Conservation (phyloP, 1,140 invertebrate genomes). For the Drosophila miranda region DNA sequence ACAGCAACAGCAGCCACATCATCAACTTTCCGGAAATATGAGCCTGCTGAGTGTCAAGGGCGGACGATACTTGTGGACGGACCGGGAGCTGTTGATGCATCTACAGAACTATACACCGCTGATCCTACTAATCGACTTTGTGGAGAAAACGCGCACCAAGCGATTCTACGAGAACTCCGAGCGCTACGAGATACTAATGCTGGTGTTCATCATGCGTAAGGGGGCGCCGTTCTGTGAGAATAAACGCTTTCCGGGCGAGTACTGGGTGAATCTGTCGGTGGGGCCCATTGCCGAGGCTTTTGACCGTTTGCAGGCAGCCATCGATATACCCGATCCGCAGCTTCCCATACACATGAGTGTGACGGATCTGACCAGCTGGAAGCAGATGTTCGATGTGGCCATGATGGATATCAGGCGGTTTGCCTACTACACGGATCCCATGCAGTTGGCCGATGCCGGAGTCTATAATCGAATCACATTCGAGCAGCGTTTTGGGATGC, state of each 20-base stretch:
- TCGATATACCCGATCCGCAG: constrained; percentile 79
- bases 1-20: constrained; percentile 43
- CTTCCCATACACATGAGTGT: constrained; percentile 78
- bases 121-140: constrained; percentile 74
- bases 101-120: constrained; percentile 76
- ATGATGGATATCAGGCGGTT: constrained; percentile 74
- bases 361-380: constrained; percentile 76
- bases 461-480: constrained; percentile 74
- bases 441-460: constrained; percentile 73
- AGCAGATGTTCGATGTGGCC: constrained; percentile 76
- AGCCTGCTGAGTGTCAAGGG: constrained; percentile 59
- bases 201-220: constrained; percentile 78
- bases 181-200: constrained; percentile 76
- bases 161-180: constrained; percentile 76
- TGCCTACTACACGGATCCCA: constrained; percentile 73
- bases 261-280: constrained; percentile 77
- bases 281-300: constrained; percentile 76
- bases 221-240: constrained; percentile 79
- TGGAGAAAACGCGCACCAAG: constrained; percentile 77
- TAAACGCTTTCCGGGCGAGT: constrained; percentile 74
- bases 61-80: constrained; percentile 71
- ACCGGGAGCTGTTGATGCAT: constrained; percentile 74
- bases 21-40: constrained; percentile 58
- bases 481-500: constrained; percentile 73
- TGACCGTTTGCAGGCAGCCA: constrained; percentile 70